These are phyloP conservation scores for Discoglossus pictus DNA, from an alignment of 2,797 vertebrate genomes.

Conservation along the genomic window DNA sequence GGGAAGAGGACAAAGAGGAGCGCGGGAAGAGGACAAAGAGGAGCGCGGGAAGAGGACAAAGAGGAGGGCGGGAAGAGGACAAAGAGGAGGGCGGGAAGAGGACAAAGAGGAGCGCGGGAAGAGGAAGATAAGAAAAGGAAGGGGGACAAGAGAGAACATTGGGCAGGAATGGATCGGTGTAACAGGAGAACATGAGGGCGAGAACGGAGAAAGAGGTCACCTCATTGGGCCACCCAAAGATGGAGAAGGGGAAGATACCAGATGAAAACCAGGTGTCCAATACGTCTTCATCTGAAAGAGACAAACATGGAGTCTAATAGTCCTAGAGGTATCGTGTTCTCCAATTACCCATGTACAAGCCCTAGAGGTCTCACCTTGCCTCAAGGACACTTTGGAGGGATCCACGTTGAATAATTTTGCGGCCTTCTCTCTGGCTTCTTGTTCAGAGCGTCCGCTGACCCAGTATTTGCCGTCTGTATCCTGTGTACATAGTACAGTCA, in stretches of 20 bases:
- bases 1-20: too few species aligned
- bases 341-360: too few species aligned
- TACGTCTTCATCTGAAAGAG: slow-evolving; percentile 83
- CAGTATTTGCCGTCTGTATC: slow-evolving; percentile 86
- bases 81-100: too few species aligned
- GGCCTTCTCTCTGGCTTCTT: slow-evolving; percentile 81
- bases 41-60: too few species aligned
- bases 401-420: slow-evolving; percentile 80
- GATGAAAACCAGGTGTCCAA: slow-evolving; percentile 95
- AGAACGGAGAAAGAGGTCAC: slow-evolving; percentile 60
- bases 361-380: slow-evolving; percentile 74
- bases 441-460: slow-evolving; percentile 82
- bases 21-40: too few species aligned
- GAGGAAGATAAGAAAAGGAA: too few species aligned
- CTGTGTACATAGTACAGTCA: slow-evolving; percentile 58
- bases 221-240: slow-evolving; percentile 89
- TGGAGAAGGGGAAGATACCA: slow-evolving; percentile 90
- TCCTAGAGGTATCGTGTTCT: background rate
- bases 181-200: too few species aligned
- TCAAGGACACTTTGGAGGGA: slow-evolving; percentile 76
- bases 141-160: background rate
- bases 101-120: too few species aligned
- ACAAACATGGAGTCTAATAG: background rate
- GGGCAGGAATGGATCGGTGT: too few species aligned
- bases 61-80: too few species aligned